Evolutionary conservation across 2,113 vertebrate genomes (phyloP).

Genomic region (Noturus placidus): DNA sequence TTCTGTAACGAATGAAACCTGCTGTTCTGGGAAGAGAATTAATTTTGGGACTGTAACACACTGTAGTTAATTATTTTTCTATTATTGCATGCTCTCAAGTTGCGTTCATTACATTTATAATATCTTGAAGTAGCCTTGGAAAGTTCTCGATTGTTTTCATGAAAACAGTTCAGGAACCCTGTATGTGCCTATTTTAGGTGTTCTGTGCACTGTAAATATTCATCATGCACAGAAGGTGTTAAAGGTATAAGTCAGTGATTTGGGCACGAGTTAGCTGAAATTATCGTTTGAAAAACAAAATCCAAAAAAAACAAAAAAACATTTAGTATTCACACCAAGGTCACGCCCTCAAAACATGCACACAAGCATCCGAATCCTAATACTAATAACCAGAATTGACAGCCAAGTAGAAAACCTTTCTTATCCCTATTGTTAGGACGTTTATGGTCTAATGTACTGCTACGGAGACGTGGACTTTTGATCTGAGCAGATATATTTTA

Average conservation of each 20-base stretch:
- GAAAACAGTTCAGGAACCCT: not conserved
- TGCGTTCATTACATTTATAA: not conserved
- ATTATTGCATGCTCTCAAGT: not conserved
- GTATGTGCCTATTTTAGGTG: not conserved
- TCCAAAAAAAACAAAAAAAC: not conserved
- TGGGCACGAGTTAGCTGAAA: not conserved
- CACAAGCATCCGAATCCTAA: not conserved
- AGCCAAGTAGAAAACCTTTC: not conserved
- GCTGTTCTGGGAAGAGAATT: not conserved
- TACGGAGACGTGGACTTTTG: not conserved
- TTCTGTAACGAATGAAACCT: not conserved
- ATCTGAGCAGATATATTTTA: not conserved
- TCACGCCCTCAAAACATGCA: not conserved
- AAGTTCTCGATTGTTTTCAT: not conserved
- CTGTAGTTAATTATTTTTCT: not conserved
- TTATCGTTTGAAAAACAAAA: not conserved
- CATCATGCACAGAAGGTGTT: not conserved
- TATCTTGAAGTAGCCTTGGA: not conserved
- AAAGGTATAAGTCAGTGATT: not conserved
- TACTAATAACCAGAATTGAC: not conserved
- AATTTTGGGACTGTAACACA: not conserved
- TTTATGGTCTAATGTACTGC: not conserved
- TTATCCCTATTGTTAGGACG: not conserved
- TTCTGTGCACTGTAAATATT: not conserved
- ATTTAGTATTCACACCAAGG: not conserved